phyloP scores from a whole-genome alignment of 2,113 vertebrate genomes.

The Butorides virescens region DNA sequence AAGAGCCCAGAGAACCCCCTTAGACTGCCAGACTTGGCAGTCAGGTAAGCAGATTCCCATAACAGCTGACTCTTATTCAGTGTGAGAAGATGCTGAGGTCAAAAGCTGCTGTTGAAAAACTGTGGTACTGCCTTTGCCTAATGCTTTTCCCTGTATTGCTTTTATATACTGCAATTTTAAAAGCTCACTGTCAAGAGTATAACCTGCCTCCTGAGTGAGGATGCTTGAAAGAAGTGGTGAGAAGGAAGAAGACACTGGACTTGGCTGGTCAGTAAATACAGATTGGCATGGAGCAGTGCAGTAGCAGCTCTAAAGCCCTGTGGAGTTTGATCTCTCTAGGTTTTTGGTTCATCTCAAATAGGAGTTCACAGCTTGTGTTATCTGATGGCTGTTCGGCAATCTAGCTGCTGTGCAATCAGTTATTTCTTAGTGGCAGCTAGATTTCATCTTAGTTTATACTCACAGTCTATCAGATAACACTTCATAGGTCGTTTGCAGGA shows the following conservation, averaged over 20 bases:
- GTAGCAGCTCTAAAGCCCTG: neutral
- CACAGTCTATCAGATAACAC: neutral
- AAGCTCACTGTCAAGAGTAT: neutral
- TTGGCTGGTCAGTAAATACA: neutral
- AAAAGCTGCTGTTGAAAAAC: neutral
- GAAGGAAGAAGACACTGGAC: neutral
- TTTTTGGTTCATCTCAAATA: neutral
- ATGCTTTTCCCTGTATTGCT: neutral
- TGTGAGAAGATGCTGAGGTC: neutral
- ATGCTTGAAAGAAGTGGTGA: neutral
- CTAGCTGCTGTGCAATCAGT: neutral
- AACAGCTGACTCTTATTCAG: neutral
- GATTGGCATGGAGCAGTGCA: neutral
- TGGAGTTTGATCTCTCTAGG: neutral
- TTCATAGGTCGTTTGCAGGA: neutral
- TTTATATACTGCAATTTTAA: neutral
- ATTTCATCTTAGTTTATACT: neutral
- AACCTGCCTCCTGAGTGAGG: neutral
- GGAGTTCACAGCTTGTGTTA: neutral
- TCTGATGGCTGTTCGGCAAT: neutral
- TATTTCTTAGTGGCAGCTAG: neutral
- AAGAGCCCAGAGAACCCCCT: neutral
- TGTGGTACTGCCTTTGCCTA: neutral
- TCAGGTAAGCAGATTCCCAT: neutral
- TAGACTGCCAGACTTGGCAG: neutral